Conservation (phyloP, 2,888 invertebrate genomes). For the Spodoptera picta region DNA sequence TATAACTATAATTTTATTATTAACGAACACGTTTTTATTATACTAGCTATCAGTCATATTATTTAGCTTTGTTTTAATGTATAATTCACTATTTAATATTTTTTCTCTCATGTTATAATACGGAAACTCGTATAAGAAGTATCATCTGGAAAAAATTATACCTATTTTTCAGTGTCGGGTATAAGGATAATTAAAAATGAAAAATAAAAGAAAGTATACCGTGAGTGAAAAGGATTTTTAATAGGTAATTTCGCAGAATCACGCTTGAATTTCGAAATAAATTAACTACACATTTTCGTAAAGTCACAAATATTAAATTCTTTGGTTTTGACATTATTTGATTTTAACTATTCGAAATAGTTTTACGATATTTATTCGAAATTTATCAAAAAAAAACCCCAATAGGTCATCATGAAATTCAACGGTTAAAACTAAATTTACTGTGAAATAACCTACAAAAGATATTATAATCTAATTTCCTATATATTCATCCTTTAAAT, state of each 20-base stretch:
- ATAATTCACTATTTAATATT: slow-evolving; percentile 54
- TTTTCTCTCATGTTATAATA: slow-evolving; percentile 62
- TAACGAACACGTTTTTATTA: slow-evolving; percentile 44
- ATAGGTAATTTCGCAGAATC: not conserved
- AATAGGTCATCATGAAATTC: too few species aligned
- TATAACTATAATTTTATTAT: slow-evolving; percentile 22
- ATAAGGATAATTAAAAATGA: not conserved
- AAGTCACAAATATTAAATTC: too few species aligned
- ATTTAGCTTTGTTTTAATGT: slow-evolving; percentile 44
- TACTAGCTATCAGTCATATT: slow-evolving; percentile 71
- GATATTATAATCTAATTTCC: too few species aligned
- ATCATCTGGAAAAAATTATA: slow-evolving; percentile 31
- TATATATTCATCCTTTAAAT: too few species aligned
- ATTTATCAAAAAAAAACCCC: too few species aligned
- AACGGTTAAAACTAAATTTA: too few species aligned
- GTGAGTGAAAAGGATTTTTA: slow-evolving; percentile 46
- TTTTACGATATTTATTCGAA: too few species aligned
- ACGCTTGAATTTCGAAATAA: not conserved
- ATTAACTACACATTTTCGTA: not conserved
- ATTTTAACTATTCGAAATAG: too few species aligned
- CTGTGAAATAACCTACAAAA: too few species aligned
- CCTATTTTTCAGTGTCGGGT: not conserved
- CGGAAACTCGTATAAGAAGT: slow-evolving; percentile 14
- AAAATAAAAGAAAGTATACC: slow-evolving; percentile 1
- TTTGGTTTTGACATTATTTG: too few species aligned